Conservation (phyloP, 2,113 vertebrate genomes). For the Oreotrochilus melanogaster region DNA sequence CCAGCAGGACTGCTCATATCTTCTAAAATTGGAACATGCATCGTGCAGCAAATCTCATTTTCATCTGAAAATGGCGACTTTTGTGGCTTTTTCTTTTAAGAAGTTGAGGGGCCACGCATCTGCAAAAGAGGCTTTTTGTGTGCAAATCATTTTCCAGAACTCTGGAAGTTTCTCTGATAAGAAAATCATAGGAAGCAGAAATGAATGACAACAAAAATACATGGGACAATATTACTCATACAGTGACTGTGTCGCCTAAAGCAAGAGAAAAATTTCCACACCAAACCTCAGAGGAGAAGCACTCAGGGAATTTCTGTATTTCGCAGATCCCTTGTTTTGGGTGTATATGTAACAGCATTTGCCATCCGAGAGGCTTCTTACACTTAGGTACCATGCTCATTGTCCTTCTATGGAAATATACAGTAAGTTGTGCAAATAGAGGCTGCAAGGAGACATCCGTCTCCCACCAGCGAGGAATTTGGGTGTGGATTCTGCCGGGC, state of each 20-base stretch:
- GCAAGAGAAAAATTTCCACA: neutral
- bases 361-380: neutral
- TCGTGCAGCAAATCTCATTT: neutral
- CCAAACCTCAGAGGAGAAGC: constrained; percentile 45
- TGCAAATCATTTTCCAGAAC: neutral
- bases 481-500: constrained; percentile 38
- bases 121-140: neutral
- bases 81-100: neutral
- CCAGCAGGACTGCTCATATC: neutral
- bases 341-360: neutral
- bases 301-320: constrained; percentile 68
- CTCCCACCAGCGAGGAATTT: constrained; percentile 64
- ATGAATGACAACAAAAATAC: constrained; percentile 43
- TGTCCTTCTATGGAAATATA: constrained; percentile 66
- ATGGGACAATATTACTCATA: constrained; percentile 34
- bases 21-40: neutral
- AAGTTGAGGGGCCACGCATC: fast-evolving
- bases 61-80: neutral
- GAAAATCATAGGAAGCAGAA: constrained; percentile 49
- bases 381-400: neutral
- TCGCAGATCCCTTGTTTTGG: constrained; percentile 25
- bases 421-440: constrained; percentile 47
- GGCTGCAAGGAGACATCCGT: constrained; percentile 11
- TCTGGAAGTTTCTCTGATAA: constrained; percentile 32
- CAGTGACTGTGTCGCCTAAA: constrained; percentile 30